These are phyloP conservation scores for Peribatodes rhomboidaria DNA, from an alignment of 2,888 invertebrate genomes.

Conservation along the genomic window DNA sequence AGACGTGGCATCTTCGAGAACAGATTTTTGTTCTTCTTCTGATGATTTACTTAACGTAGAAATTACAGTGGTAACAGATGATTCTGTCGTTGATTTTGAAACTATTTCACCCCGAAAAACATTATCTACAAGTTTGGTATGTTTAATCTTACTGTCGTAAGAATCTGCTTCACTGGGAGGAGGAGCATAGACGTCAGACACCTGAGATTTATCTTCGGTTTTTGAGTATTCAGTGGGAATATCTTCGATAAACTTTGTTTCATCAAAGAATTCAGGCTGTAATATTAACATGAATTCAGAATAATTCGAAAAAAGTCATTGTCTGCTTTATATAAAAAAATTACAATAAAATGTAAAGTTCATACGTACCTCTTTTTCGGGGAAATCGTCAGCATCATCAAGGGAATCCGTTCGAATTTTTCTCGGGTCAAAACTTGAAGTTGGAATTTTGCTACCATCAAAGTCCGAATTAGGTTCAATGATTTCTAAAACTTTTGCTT, in stretches of 20 bases:
- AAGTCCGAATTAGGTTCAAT: conserved; percentile 81
- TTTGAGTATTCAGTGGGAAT: conserved; percentile 52
- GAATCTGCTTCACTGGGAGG: conserved; percentile 54
- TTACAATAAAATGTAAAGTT: conserved; percentile 1
- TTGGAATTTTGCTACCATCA: conserved; percentile 67
- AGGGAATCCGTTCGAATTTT: conserved; percentile 83
- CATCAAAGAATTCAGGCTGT: conserved; percentile 76
- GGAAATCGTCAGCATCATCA: conserved; percentile 84
- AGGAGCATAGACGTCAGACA: conserved; percentile 49
- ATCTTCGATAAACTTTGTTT: conserved; percentile 65
- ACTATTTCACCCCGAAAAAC: conserved; percentile 70
- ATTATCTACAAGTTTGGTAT: conserved; percentile 69
- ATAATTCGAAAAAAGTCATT: background rate
- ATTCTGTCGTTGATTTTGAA: conserved; percentile 82
- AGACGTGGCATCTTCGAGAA: conserved; percentile 79
- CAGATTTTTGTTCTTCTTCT: conserved; percentile 80
- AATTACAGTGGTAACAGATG: conserved; percentile 80
- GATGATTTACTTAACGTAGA: conserved; percentile 81
- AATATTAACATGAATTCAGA: conserved; percentile 39
- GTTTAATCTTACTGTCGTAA: conserved; percentile 63
- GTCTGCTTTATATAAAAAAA: background rate
- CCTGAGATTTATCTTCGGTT: conserved; percentile 48
- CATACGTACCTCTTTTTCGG: conserved; percentile 79
- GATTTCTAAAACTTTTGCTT: conserved; percentile 83
- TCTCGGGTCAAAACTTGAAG: conserved; percentile 78